Base-by-base conservation (phyloP, 2,888 invertebrate genomes). In the Ceriagrion tenellum region DNA sequence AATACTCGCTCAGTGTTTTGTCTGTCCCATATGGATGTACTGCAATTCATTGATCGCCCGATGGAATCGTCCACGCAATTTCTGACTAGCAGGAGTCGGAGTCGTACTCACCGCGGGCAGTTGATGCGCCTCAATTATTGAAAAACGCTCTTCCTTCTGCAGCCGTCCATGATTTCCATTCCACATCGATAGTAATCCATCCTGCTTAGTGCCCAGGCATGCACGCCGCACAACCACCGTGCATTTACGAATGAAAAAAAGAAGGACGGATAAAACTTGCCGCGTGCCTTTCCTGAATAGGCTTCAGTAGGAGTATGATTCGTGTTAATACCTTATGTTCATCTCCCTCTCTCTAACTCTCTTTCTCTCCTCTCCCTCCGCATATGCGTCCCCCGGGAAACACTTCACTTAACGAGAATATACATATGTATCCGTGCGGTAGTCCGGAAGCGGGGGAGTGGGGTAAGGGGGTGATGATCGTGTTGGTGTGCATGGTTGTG, bases 321-420 rank as follows among this genome's bases (percentile, higher is more conserved):
- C 81, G 18, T 35, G 35, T 81, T 35, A 81, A 81, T 81, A 81
- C 81, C 81, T 81, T 81, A 81, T 35, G 81, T 81, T 35, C 13
- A 2, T n/a, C n/a, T 81, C 69, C 69, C 69, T 23, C 69, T 16
- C 63, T n/a, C n/a, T n/a, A n/a, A n/a, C n/a, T n/a, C n/a, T n/a
- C n/a, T n/a, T n/a, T n/a, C n/a, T n/a, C 16, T 16, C 56, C 16
- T 16, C 59, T 59, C 59, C 35, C 81, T 10, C 81, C 26, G 35
- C 81, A 81, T 18, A 35, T 81, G 13, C 30, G 81, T 81, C 93
- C 69, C 69, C 4, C 26, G 93, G 69, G 93, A 93, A 93, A 69
- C 93, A 69, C 93, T 93, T n/a, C 74, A 93, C 69, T 93, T 93
- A 93, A 69, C 93, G 93, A 63, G 93, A 93, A 69, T 47, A 93